A percentile compares a stretch with the other conserved stretches of the same genome.
These are phyloP conservation scores for Clavelina lepadiformis DNA, from an alignment of 23 tunicate genomes.

Conservation along the genomic window DNA sequence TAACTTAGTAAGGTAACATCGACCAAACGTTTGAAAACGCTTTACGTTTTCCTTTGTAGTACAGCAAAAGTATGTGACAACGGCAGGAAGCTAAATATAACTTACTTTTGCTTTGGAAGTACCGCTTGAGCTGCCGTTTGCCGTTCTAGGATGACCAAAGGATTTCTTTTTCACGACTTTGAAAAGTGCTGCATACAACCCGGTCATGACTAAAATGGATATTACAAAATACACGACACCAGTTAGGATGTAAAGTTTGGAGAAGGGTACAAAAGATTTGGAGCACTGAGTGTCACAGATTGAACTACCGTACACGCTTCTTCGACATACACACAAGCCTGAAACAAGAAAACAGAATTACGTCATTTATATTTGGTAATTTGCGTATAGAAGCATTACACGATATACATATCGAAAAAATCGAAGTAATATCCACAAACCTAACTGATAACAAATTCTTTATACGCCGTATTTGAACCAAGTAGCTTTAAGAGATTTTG, in stretches of 20 bases:
- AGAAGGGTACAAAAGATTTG: slow-evolving; percentile 76
- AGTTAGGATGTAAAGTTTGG: slow-evolving; percentile 56
- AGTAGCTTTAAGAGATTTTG: too few relatives aligned
- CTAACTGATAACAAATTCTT: too few relatives aligned
- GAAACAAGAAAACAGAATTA: background rate
- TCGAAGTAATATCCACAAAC: too few relatives aligned
- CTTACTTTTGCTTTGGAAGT: slow-evolving; percentile 31
- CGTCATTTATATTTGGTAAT: too few relatives aligned
- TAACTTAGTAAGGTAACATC: too few relatives aligned
- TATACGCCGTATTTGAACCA: too few relatives aligned
- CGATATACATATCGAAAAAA: too few relatives aligned
- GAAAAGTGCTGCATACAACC: slow-evolving; percentile 61
- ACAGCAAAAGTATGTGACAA: background rate
- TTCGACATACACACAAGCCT: slow-evolving; percentile 78
- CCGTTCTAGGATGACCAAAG: slow-evolving; percentile 22
- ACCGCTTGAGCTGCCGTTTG: slow-evolving; percentile 12
- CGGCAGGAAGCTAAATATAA: background rate
- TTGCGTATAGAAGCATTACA: too few relatives aligned
- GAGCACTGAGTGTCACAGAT: slow-evolving; percentile 56
- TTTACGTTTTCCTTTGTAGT: background rate
- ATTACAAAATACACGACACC: slow-evolving; percentile 62
- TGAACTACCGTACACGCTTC: slow-evolving; percentile 31
- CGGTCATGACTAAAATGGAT: slow-evolving; percentile 52
- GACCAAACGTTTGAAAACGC: background rate
- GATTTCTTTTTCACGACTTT: slow-evolving; percentile 67